These are phyloP conservation scores for Nebria salina DNA, from an alignment of 2,888 invertebrate genomes.

Conservation along the genomic window DNA sequence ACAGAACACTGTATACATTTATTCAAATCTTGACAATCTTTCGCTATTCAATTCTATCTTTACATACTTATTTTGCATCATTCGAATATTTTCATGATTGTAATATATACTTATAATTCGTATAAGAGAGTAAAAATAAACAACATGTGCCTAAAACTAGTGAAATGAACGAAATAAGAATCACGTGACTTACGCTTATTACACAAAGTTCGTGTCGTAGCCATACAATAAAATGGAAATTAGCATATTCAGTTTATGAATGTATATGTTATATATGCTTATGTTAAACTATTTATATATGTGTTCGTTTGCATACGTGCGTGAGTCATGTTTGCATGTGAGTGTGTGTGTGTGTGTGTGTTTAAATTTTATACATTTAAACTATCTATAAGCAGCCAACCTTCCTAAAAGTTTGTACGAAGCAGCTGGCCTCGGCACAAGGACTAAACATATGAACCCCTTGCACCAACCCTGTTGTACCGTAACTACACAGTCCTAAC, in stretches of 20 bases:
- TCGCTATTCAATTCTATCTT: too few species aligned
- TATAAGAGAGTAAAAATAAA: too few species aligned
- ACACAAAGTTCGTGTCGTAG: conserved; percentile 26
- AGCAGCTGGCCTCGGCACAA: too few species aligned
- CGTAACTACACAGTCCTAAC: neutral
- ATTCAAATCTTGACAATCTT: too few species aligned
- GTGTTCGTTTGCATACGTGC: neutral
- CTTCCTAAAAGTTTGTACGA: too few species aligned
- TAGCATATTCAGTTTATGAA: conserved; percentile 35
- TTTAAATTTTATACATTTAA: neutral
- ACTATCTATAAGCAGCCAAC: too few species aligned
- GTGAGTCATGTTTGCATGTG: neutral
- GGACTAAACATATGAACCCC: neutral
- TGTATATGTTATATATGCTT: neutral
- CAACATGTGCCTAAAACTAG: neutral
- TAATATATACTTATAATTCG: too few species aligned
- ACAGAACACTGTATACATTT: too few species aligned
- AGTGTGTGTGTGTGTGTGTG: neutral
- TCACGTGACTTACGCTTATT: conserved; percentile 11
- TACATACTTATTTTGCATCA: too few species aligned
- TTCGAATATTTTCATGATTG: too few species aligned
- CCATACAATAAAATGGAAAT: conserved; percentile 36
- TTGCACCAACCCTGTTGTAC: neutral
- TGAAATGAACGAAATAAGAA: neutral
- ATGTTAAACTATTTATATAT: neutral